Evolutionary conservation across 35 echinoderm and acorn worm genomes (phyloP).

Genomic region (Amphiura filiformis): DNA sequence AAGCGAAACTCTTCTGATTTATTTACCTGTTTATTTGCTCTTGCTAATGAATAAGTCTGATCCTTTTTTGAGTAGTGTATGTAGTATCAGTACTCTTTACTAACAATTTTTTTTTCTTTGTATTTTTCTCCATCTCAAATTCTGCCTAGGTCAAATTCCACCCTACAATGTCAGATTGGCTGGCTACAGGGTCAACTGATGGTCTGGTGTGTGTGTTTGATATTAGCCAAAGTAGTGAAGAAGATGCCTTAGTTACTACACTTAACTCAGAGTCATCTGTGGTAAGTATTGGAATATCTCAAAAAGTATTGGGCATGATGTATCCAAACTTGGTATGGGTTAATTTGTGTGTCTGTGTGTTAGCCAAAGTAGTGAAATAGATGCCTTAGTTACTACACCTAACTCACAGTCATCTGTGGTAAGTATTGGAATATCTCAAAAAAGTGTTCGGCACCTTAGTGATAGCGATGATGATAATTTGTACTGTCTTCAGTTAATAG

Average conservation of each 20-base stretch:
- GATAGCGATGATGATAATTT: too few relatives aligned
- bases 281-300: slow-evolving; percentile 39
- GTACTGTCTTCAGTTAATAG: too few relatives aligned
- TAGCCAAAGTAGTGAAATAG: slow-evolving; percentile 87
- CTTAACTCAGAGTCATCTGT: slow-evolving; percentile 92
- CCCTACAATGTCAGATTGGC: slow-evolving; percentile 65
- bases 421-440: slow-evolving; percentile 1
- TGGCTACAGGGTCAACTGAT: slow-evolving; percentile 90
- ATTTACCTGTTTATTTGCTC: too few relatives aligned
- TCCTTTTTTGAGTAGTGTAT: too few relatives aligned
- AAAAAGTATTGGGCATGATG: too few relatives aligned
- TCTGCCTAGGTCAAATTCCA: slow-evolving; percentile 81
- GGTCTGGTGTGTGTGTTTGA: slow-evolving; percentile 96
- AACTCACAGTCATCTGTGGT: slow-evolving; percentile 92
- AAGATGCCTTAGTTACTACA: slow-evolving; percentile 92
- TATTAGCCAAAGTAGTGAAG: slow-evolving; percentile 91
- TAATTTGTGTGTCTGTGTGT: slow-evolving; percentile 95
- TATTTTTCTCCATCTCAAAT: background rate
- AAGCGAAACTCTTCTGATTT: too few relatives aligned
- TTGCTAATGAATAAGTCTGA: too few relatives aligned
- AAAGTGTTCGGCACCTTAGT: background rate
- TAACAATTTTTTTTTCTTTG: too few relatives aligned
- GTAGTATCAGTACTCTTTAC: too few relatives aligned
- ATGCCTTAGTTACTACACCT: slow-evolving; percentile 86
- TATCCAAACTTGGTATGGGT: too few relatives aligned